Conservation (phyloP, 2,888 invertebrate species). For the Itoplectis maculator region DNA sequence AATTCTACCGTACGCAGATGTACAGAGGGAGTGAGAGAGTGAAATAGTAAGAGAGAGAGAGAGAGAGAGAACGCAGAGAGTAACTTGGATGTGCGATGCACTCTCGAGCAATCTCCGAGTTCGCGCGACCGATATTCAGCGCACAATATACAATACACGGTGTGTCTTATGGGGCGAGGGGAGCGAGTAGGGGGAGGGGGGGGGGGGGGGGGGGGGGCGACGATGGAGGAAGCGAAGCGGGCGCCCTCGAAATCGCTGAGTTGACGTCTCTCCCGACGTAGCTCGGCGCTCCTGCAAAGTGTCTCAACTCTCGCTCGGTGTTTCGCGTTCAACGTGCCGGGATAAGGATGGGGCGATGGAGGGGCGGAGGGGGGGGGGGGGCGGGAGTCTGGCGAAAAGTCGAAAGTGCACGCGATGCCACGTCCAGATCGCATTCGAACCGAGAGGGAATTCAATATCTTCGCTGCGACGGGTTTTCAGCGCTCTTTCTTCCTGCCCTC, state of each 20-base stretch:
- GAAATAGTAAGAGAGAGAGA: background rate
- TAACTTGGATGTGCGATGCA: conserved; percentile 23
- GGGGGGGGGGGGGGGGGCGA: background rate
- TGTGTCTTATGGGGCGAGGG: conserved; percentile 11
- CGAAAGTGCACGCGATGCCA: conserved; percentile 67
- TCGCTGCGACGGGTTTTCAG: conserved; percentile 44
- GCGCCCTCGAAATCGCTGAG: conserved; percentile 62
- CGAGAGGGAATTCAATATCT: conserved; percentile 76
- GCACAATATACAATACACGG: conserved; percentile 4
- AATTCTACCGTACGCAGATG: conserved; percentile 1
- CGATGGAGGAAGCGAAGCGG: conserved; percentile 19
- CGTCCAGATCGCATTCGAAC: conserved; percentile 69
- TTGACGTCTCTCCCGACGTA: conserved; percentile 58
- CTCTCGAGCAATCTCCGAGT: conserved; percentile 41
- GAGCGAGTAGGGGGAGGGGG: conserved; percentile 22
- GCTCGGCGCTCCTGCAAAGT: conserved; percentile 37
- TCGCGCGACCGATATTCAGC: conserved; percentile 50
- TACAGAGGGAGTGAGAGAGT: background rate
- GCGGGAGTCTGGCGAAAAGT: too few species aligned
- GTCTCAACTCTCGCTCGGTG: conserved; percentile 38
- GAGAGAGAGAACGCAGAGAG: background rate
- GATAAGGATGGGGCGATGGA: too few species aligned
- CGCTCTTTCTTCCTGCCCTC: conserved; percentile 31
- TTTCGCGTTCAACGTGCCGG: too few species aligned
- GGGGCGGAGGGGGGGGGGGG: too few species aligned